Conservation (phyloP, 2,888 invertebrate species). For the Temnothorax unifasciatus region DNA sequence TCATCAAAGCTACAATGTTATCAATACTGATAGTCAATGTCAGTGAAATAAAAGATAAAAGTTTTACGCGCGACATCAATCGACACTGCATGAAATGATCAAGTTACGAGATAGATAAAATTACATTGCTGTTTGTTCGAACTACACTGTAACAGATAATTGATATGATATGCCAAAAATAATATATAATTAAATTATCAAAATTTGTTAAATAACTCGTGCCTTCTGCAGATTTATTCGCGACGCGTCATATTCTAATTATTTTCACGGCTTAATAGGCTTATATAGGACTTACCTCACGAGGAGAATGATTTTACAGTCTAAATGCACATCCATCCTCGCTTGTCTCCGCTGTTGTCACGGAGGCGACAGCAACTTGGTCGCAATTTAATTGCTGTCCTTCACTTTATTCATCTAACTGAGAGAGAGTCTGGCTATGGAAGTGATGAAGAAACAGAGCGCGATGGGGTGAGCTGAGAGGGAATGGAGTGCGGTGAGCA, state of each 20-base stretch:
- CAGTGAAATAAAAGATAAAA: not conserved
- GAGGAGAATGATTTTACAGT: constrained; percentile 24
- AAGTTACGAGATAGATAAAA: constrained; percentile 20
- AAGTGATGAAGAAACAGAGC: constrained; percentile 30
- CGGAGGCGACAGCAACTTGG: constrained; percentile 43
- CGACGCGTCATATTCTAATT: not conserved
- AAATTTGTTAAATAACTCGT: not conserved
- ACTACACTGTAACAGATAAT: not conserved
- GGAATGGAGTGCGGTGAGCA: constrained; percentile 26
- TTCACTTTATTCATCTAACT: constrained; percentile 41
- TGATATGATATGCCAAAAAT: not conserved
- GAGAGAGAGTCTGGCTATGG: constrained; percentile 21
- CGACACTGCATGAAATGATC: not conserved
- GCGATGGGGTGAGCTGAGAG: not conserved
- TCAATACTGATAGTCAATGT: not conserved
- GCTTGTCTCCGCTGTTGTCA: constrained; percentile 32
- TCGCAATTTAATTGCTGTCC: constrained; percentile 49
- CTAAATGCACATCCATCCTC: constrained; percentile 37
- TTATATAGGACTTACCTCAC: constrained; percentile 32
- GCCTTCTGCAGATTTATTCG: not conserved
- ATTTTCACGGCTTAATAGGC: not conserved
- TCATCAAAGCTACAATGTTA: not conserved
- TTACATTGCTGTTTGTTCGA: not conserved
- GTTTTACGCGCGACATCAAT: not conserved
- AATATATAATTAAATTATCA: not conserved